Evolutionary conservation across 2,113 vertebrate genomes (phyloP), one percentile per base, ranked within the genome.

Genomic region (Uria aalge): DNA sequence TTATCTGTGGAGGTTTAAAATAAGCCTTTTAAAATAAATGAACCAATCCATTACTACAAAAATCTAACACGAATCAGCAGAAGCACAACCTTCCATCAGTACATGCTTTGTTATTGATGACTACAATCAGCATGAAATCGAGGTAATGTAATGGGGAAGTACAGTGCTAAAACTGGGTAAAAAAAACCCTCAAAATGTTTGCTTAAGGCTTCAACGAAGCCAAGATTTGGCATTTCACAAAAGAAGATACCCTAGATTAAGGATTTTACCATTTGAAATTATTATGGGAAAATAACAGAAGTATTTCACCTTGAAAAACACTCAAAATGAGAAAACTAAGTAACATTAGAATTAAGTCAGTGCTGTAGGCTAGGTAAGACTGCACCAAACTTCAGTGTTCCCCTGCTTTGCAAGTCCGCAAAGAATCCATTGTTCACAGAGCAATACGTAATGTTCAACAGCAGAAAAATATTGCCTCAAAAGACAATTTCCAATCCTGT

Each of bases 341-440:
- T 6, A 32, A 48, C 16, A 23, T 5, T 5, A 60, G 30, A 85
- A 45, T 5, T 21, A 40, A 40, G 52, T 5, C 63, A 50, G n/a
- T 50, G 12, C 16, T 29, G 23, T 5, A 50, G 5, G 5, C 64
- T 36, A 53, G 11, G 14, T 15, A 45, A 74, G 10, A 50, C 43
- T 36, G 22, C 47, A 56, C 29, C 24, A 7, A 45, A 45, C 16
- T 19, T 50, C 47, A 66, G 9, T 4, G 40, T 6, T 43, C 24
- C 4, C 57, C 1, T 0, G 0, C 15, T 18, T 9, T 8, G 3
- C 45, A 60, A 40, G 21, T 45, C 16, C 30, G 21, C 26, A 21
- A 47, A 59, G 12, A 69, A 22, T 5, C 36, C 34, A n/a, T 1
- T 32, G 15, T 12, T 40, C 19, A 22, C 6, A n/a, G 17, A 86